These are phyloP conservation scores for Leucoraja ocellata DNA, from an alignment of 2,797 vertebrate genomes.

Conservation along the genomic window DNA sequence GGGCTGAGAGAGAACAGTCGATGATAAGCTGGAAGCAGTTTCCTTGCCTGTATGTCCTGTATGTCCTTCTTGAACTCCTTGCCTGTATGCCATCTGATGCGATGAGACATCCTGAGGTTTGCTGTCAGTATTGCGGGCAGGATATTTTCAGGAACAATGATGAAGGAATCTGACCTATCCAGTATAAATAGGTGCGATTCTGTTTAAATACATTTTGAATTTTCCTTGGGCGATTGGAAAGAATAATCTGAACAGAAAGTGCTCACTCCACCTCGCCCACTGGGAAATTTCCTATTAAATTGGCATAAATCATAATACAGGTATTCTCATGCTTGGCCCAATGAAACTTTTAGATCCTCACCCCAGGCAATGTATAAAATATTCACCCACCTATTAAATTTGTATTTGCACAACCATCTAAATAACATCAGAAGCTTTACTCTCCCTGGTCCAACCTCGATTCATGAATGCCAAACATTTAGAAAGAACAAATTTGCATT, in stretches of 20 bases:
- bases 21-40: too few relatives aligned
- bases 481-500: neutral
- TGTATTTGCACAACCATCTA: neutral
- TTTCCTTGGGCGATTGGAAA: neutral
- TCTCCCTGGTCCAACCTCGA: neutral
- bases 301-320: neutral
- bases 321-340: neutral
- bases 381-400: neutral
- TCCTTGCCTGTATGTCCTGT: too few relatives aligned
- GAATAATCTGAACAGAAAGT: neutral
- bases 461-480: neutral
- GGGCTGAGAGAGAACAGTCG: too few relatives aligned
- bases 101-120: too few relatives aligned
- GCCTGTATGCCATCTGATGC: too few relatives aligned
- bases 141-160: too few relatives aligned
- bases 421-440: neutral
- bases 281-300: neutral
- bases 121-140: too few relatives aligned
- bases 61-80: too few relatives aligned
- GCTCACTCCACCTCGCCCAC: neutral
- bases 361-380: neutral
- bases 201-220: neutral
- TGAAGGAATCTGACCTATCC: too few relatives aligned
- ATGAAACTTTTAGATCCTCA: neutral
- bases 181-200: too few relatives aligned